Evolutionary conservation across 2,113 vertebrate genomes (phyloP).

Genomic region (Microcebus griseorufus): DNA sequence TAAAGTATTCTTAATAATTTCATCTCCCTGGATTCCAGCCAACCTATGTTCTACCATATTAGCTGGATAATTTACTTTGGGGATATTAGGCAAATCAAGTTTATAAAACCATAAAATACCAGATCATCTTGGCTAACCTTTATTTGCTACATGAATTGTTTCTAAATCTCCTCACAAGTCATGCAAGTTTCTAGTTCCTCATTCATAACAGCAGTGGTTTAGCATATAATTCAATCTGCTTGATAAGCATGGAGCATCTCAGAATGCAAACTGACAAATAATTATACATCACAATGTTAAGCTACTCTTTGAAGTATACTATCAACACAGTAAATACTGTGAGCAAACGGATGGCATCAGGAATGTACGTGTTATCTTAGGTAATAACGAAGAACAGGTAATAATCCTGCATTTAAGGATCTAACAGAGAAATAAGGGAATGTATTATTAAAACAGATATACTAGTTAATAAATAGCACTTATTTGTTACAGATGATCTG

Average conservation of each 20-base stretch:
- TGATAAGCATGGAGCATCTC: conserved; percentile 3
- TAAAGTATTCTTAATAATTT: neutral
- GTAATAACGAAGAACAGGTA: neutral
- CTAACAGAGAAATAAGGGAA: neutral
- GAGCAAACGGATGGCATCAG: neutral
- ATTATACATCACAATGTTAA: neutral
- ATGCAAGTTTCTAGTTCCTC: neutral
- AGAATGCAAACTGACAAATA: conserved; percentile 33
- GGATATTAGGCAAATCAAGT: conserved; percentile 11
- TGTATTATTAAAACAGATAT: neutral
- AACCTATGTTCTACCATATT: neutral
- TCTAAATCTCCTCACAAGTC: neutral
- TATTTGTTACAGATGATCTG: neutral
- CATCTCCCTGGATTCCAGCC: neutral
- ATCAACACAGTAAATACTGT: neutral
- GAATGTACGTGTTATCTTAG: neutral
- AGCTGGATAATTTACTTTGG: conserved; percentile 18
- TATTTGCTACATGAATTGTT: conserved; percentile 12
- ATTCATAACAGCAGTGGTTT: neutral
- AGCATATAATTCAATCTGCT: neutral
- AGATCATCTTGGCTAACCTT: neutral
- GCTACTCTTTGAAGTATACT: neutral
- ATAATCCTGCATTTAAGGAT: neutral
- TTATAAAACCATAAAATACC: neutral
- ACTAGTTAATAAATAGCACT: neutral